Evolutionary conservation across 2,797 vertebrate genomes (phyloP).

Genomic region (Gallinago stenura): DNA sequence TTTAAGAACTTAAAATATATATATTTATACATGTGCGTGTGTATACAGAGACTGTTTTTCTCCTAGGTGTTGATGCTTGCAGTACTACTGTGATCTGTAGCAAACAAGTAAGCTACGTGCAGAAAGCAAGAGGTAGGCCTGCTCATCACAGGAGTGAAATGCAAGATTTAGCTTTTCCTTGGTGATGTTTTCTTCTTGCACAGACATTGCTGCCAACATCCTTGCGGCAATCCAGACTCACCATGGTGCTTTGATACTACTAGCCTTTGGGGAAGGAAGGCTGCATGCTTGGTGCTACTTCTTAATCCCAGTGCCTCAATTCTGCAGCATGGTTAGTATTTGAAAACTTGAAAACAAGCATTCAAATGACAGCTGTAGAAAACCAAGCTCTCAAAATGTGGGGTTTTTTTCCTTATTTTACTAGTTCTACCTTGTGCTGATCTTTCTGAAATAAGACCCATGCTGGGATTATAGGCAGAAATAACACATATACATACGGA

Average conservation of each 20-base stretch:
- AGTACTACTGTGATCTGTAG: not conserved
- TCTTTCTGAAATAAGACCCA: not conserved
- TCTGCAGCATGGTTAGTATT: not conserved
- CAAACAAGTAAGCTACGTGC: not conserved
- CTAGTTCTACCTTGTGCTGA: not conserved
- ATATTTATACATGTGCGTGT: not conserved
- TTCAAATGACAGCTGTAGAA: not conserved
- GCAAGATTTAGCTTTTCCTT: not conserved
- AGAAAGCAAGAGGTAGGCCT: not conserved
- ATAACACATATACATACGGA: not conserved
- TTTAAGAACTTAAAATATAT: not conserved
- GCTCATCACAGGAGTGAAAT: not conserved
- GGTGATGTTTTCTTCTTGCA: not conserved
- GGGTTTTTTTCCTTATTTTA: not conserved
- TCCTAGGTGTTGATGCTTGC: not conserved
- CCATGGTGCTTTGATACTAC: not conserved
- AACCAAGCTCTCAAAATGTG: not conserved
- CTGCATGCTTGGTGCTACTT: not conserved
- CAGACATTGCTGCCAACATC: not conserved
- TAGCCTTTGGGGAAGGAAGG: not conserved
- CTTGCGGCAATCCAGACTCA: not conserved
- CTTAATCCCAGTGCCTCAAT: not conserved
- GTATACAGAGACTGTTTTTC: not conserved
- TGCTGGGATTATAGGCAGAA: not conserved
- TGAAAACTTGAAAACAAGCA: not conserved